A percentile compares a stretch with the other conserved stretches of the same genome.
Conservation (phyloP, 2,797 vertebrate genomes). For the Holocentrus rufus region DNA sequence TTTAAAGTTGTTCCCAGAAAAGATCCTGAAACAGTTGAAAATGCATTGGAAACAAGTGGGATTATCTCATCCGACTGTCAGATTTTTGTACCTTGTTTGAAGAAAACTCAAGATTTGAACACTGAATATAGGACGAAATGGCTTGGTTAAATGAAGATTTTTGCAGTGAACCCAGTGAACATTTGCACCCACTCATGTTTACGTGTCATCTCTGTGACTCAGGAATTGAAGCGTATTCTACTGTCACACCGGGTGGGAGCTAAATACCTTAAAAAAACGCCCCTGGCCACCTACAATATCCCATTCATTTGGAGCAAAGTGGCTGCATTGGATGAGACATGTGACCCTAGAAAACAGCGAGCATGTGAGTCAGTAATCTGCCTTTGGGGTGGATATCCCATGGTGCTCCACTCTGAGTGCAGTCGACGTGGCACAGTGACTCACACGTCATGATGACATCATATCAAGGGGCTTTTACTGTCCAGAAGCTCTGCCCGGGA, state of each 20-base stretch:
- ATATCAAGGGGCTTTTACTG: neutral
- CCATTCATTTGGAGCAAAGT: constrained; percentile 52
- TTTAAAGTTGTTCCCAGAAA: no score
- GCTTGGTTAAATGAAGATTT: no score
- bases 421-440: constrained; percentile 29
- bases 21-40: no score
- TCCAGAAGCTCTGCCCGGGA: no score
- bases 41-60: no score
- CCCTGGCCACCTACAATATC: constrained; percentile 21
- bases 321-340: constrained; percentile 49
- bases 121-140: no score
- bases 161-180: neutral
- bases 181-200: neutral
- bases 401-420: constrained; percentile 17
- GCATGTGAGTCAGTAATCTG: constrained; percentile 72
- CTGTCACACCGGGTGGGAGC: neutral
- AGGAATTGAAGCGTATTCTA: neutral
- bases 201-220: neutral
- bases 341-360: constrained; percentile 50
- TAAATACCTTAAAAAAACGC: constrained; percentile 19
- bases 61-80: no score
- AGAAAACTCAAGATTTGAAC: no score
- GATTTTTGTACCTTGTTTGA: no score
- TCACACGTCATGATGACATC: constrained; percentile 13
- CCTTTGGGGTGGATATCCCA: constrained; percentile 39